Base-by-base conservation (phyloP, 2,797 vertebrate species). In the Echeneis naucrates region DNA sequence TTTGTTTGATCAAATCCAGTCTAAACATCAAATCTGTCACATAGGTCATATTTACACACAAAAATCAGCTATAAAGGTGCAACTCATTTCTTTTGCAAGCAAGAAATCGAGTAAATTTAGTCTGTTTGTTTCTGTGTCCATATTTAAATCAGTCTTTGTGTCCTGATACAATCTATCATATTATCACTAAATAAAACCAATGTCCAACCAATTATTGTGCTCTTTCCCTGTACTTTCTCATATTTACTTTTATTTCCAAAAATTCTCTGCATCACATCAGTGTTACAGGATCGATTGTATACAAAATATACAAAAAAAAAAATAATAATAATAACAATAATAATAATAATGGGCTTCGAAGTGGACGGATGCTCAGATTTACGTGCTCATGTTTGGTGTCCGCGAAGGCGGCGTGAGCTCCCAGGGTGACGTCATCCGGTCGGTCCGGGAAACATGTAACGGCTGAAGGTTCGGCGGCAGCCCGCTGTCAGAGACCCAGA, bases 401-500 rank as follows among this genome's bases (percentile, higher is more conserved):
- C 57, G 1, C 66, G 78, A 89, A 91, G 1, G 81, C 80, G 56
- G 19, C 90, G 3, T 26, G 0, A 3, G 38, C 65, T 88, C 68
- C 70, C 73, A 21, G 0, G 53, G n/a, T 92, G 91, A 92, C 90
- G 88, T 92, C 85, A 87, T 55, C 30, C 45, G 52, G 68, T 42
- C 48, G 87, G 86, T 88, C 73, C 60, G 52, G 37, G 79, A 68
- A 77, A 81, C 85, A 84, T 86, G 88, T 83, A 87, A 77, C 84
- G 79, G 80, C 71, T 27, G 32, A 24, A 75, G 66, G 58, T 38
- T 33, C 71, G 30, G 77, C 13, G 40, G 42, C 85, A 44, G 60
- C 82, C n/a, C 4, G 35, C 3, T n/a, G n/a, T 40, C 79, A n/a
- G 86, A 73, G 67, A 77, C n/a, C 48, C 50, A 14, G 2, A 63